Percentiles rank a stretch among this genome's conserved stretches.
These are phyloP conservation scores for Agelaius phoeniceus DNA, from an alignment of 2,113 vertebrate species.

Conservation along the genomic window DNA sequence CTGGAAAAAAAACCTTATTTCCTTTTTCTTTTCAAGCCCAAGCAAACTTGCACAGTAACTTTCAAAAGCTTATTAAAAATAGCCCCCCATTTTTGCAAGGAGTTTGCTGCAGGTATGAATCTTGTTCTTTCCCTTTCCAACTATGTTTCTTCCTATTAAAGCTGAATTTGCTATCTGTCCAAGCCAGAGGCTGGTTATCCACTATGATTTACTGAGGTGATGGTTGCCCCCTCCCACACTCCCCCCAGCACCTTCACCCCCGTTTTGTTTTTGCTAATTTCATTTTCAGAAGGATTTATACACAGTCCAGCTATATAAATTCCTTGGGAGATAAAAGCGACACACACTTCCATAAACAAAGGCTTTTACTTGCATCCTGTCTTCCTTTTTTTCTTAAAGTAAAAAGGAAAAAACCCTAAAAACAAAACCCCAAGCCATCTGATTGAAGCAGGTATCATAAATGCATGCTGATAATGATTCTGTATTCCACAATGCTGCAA, in stretches of 20 bases:
- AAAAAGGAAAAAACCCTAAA: conserved; percentile 32
- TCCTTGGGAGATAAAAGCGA: conserved; percentile 35
- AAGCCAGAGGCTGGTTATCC: conserved; percentile 35
- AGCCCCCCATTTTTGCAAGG: conserved; percentile 5
- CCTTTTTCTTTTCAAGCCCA: conserved; percentile 60
- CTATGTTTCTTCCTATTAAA: conserved; percentile 11
- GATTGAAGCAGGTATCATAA: conserved; percentile 41
- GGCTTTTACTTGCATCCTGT: conserved; percentile 37
- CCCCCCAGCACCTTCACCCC: conserved; percentile 18
- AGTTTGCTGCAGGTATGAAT: conserved; percentile 31
- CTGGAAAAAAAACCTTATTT: conserved; percentile 61
- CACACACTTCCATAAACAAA: conserved; percentile 53
- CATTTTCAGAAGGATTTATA: conserved; percentile 63
- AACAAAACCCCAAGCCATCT: conserved; percentile 28
- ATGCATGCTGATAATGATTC: conserved; percentile 19
- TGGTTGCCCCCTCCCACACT: background rate
- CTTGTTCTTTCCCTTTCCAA: background rate
- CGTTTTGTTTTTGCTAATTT: conserved; percentile 61
- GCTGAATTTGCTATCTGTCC: conserved; percentile 57
- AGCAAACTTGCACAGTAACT: conserved; percentile 54
- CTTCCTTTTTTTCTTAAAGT: conserved; percentile 14
- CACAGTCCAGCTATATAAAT: conserved; percentile 42
- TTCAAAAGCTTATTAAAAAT: background rate
- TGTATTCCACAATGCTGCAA: conserved; percentile 50
- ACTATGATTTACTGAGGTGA: conserved; percentile 51